phyloP scores from a whole-genome alignment of 2,113 vertebrate genomes.

The Mormoops blainvillei region DNA sequence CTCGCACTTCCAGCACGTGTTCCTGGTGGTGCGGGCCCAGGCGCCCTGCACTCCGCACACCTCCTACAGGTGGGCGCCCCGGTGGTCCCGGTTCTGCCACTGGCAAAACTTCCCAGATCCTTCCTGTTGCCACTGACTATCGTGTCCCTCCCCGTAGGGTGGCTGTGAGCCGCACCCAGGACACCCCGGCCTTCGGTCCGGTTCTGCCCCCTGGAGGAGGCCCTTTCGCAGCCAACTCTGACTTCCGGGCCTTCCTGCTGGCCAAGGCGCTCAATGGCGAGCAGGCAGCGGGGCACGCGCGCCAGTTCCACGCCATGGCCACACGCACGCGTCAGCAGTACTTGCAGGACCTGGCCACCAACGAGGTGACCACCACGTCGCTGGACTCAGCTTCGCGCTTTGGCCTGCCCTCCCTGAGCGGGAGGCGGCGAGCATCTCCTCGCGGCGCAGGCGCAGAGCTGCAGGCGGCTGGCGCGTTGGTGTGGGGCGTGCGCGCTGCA shows the following conservation, averaged over 20 bases:
- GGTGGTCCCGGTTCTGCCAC: neutral
- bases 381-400: constrained; percentile 92
- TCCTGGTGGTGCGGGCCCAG: constrained; percentile 88
- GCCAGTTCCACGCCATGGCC: constrained; percentile 94
- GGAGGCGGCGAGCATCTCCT: constrained; percentile 73
- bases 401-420: constrained; percentile 86
- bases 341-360: constrained; percentile 90
- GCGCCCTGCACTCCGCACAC: constrained; percentile 85
- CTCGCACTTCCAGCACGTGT: constrained; percentile 93
- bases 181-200: constrained; percentile 91
- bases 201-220: constrained; percentile 85
- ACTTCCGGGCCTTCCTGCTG: constrained; percentile 90
- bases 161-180: constrained; percentile 91
- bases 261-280: constrained; percentile 93
- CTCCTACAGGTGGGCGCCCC: constrained; percentile 84
- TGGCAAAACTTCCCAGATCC: neutral
- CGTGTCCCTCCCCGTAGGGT: constrained; percentile 76
- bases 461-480: constrained; percentile 89
- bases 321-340: constrained; percentile 92
- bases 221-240: constrained; percentile 83
- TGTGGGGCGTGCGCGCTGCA: constrained; percentile 86
- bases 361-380: constrained; percentile 90
- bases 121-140: neutral
- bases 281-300: constrained; percentile 89
- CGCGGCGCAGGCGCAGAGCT: constrained; percentile 85